Evolutionary conservation across 2,113 vertebrate species (phyloP).

Genomic region (Trematocara nigrifrons): DNA sequence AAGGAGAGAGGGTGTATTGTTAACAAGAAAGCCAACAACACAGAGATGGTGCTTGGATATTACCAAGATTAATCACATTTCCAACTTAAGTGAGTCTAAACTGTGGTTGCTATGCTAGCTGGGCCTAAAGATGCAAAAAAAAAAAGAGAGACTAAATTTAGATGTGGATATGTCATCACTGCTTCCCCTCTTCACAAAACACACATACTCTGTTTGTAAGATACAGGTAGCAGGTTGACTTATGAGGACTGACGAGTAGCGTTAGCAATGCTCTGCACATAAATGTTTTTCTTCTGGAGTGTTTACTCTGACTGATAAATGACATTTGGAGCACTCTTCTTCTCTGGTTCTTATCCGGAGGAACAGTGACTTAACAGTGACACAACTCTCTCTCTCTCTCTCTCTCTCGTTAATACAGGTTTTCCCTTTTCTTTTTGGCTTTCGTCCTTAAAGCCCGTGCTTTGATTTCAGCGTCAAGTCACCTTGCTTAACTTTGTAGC

Average conservation of each 20-base stretch:
- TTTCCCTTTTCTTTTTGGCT: background rate
- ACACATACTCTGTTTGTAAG: background rate
- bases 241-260: background rate
- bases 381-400: background rate
- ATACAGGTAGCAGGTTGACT: background rate
- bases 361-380: background rate
- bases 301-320: conserved; percentile 21
- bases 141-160: conserved; percentile 28
- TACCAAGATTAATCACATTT: background rate
- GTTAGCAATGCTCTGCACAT: background rate
- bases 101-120: conserved; percentile 37
- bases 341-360: conserved; percentile 15
- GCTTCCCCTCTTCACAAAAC: background rate
- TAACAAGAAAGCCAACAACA: background rate
- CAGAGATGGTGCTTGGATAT: background rate
- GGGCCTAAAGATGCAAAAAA: conserved; percentile 23
- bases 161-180: background rate
- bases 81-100: background rate
- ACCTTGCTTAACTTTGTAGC: background rate
- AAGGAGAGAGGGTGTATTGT: background rate
- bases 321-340: background rate
- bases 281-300: background rate
- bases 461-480: background rate
- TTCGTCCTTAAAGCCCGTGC: background rate
- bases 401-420: background rate